These are phyloP conservation scores for Poecilus cupreus DNA, from an alignment of 2,888 invertebrate species.

Conservation along the genomic window DNA sequence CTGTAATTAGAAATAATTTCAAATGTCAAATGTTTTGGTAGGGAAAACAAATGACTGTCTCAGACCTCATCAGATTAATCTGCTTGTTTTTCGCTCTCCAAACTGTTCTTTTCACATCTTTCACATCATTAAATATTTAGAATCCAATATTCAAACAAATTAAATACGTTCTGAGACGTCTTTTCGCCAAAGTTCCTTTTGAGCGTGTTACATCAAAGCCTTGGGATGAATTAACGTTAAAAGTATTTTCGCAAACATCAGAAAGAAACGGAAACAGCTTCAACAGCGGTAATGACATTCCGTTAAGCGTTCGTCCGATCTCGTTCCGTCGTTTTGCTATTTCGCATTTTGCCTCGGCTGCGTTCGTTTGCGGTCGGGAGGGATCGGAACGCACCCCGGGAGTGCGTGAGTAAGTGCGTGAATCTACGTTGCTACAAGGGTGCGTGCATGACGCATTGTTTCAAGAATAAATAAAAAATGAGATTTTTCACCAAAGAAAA, in stretches of 20 bases:
- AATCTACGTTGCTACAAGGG: background rate
- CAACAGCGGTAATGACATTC: conserved; percentile 48
- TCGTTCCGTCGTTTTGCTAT: conserved; percentile 23
- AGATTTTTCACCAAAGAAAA: background rate
- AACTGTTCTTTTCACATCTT: conserved; percentile 42
- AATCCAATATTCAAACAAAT: conserved; percentile 56
- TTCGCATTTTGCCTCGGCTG: conserved; percentile 16
- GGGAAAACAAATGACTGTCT: background rate
- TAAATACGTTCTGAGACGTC: conserved; percentile 41
- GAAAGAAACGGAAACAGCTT: conserved; percentile 51
- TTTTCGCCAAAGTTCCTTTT: conserved; percentile 44
- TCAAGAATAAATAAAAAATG: conserved; percentile 11
- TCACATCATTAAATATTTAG: conserved; percentile 54
- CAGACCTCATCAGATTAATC: conserved; percentile 23
- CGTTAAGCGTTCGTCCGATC: conserved; percentile 38
- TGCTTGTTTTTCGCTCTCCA: conserved; percentile 27
- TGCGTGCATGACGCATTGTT: conserved; percentile 20
- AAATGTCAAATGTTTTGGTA: conserved; percentile 1
- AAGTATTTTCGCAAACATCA: conserved; percentile 54
- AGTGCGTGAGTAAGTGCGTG: conserved; percentile 25
- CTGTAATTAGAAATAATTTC: background rate
- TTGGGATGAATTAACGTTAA: conserved; percentile 46
- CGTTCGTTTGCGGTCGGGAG: background rate
- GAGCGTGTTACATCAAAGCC: conserved; percentile 41
- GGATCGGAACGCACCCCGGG: background rate